Base-by-base conservation (phyloP, 2,113 vertebrate species). In the Aegithalos caudatus region DNA sequence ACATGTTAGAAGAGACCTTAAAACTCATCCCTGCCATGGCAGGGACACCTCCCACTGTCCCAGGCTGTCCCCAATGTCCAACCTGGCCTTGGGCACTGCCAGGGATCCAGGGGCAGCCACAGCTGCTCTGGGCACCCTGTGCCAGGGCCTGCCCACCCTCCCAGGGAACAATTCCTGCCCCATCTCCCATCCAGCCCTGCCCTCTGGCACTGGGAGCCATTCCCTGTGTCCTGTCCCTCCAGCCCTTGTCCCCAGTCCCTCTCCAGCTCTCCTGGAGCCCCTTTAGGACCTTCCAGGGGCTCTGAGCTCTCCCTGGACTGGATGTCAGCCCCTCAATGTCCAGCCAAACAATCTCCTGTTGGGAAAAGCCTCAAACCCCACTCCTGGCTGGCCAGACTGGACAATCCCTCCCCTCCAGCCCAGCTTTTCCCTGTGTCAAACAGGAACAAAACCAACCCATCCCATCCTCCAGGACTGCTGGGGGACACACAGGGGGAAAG, bases 11-110 rank as follows among this genome's bases (percentile, higher is more conserved):
- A 29, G 7, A 23, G 40, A 61, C 24, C 18, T 54, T 1, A n/a
- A 13, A 62, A 0, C 0, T 1, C 29, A 47, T 1, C 56, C 20
- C n/a, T n/a, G n/a, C n/a, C n/a, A n/a, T n/a, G n/a, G n/a, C n/a
- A n/a, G n/a, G n/a, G n/a, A n/a, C n/a, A n/a, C n/a, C n/a, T n/a
- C n/a, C n/a, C n/a, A n/a, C n/a, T n/a, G n/a, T n/a, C n/a, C n/a
- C n/a, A n/a, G n/a, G n/a, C n/a, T n/a, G n/a, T n/a, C n/a, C n/a
- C n/a, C n/a, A n/a, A n/a, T n/a, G n/a, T n/a, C n/a, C n/a, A n/a
- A n/a, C n/a, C n/a, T n/a, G n/a, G n/a, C n/a, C n/a, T n/a, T n/a
- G n/a, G n/a, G n/a, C n/a, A n/a, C n/a, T n/a, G n/a, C n/a, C n/a
- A n/a, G n/a, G n/a, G n/a, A n/a, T n/a, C n/a, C n/a, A n/a, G n/a